Evolutionary conservation across 2,797 vertebrate species (phyloP).

Genomic region (Geotria australis): DNA sequence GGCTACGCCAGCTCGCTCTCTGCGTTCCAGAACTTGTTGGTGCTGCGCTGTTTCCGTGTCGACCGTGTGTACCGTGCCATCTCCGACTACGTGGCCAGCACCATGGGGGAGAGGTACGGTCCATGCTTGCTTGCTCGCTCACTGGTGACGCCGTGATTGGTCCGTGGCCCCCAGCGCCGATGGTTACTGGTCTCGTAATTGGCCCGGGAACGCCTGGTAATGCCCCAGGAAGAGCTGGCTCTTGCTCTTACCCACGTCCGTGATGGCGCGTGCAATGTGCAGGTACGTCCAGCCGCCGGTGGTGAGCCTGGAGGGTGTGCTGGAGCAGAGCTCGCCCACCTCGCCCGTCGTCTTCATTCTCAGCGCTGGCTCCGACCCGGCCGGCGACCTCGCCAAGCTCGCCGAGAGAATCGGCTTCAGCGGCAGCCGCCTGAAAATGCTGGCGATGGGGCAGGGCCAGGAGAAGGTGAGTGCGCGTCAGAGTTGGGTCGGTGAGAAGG

Average conservation of each 20-base stretch:
- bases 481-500: too few species aligned
- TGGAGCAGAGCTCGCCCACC: conserved; percentile 49
- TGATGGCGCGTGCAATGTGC: neutral
- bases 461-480: conserved; percentile 28
- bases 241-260: too few species aligned
- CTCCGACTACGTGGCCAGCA: conserved; percentile 38
- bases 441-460: conserved; percentile 93
- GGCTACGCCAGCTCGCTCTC: conserved; percentile 25
- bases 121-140: too few species aligned
- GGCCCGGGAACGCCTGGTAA: too few species aligned
- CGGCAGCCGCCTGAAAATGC: conserved; percentile 42
- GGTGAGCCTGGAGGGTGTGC: conserved; percentile 54
- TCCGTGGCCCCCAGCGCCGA: too few species aligned
- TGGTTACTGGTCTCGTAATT: too few species aligned
- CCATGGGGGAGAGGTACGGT: conserved; percentile 55
- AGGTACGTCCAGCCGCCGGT: conserved; percentile 85
- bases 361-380: conserved; percentile 71
- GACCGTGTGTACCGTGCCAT: conserved; percentile 65
- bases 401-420: conserved; percentile 41
- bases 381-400: conserved; percentile 56
- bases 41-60: conserved; percentile 67
- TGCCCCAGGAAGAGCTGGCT: too few species aligned
- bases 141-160: too few species aligned
- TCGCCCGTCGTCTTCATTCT: conserved; percentile 82
- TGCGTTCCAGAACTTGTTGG: conserved; percentile 49